Evolutionary conservation across 1,140 invertebrate genomes (phyloP).

Genomic region (Globodera ellingtonae): DNA sequence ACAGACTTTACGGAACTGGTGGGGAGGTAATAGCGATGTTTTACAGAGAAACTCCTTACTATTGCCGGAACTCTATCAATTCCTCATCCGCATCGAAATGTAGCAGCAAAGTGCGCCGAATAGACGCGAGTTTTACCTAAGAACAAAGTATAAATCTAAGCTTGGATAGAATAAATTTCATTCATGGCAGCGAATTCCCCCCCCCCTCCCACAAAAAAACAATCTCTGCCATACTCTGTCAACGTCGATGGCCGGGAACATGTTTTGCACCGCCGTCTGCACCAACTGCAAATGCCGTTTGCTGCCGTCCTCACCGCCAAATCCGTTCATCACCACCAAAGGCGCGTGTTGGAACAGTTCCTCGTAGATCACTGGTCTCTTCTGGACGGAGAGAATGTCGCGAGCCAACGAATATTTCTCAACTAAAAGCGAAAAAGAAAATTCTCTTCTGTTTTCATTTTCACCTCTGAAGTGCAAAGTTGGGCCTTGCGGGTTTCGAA

Average conservation of each 20-base stretch:
- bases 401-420: constrained; percentile 75
- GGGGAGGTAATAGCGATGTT: constrained; percentile 37
- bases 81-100: constrained; percentile 86
- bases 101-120: constrained; percentile 84
- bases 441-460: neutral
- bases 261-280: constrained; percentile 92
- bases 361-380: constrained; percentile 76
- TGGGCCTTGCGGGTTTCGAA: constrained; percentile 76
- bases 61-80: constrained; percentile 88
- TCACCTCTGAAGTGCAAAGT: constrained; percentile 77
- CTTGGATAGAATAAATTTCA: constrained; percentile 8
- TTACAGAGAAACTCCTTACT: constrained; percentile 71
- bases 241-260: constrained; percentile 95
- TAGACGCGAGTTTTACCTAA: constrained; percentile 83
- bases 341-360: constrained; percentile 83
- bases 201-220: neutral
- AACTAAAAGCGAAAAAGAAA: constrained; percentile 10
- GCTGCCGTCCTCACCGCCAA: constrained; percentile 74
- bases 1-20: constrained; percentile 69
- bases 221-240: constrained; percentile 71
- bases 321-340: constrained; percentile 89
- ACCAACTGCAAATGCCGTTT: constrained; percentile 86
- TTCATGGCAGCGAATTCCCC: constrained; percentile 5
- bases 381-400: constrained; percentile 82
- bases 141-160: constrained; percentile 53